Percentiles rank a stretch among this genome's conserved stretches.
phyloP scores from a whole-genome alignment of 1,140 invertebrate genomes.

The Oppia nitens region DNA sequence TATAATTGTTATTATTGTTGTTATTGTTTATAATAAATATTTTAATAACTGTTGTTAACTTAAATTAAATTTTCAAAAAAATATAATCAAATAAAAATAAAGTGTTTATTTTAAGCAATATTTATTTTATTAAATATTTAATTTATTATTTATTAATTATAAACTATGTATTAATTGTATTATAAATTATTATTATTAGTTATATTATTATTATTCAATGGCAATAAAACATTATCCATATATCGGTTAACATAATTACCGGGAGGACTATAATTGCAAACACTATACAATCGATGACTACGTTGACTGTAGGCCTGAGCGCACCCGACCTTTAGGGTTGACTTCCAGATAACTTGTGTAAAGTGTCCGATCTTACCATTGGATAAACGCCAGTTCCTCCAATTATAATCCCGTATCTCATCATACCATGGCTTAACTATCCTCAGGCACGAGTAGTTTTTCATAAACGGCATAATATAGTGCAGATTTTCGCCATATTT shows the following conservation, averaged over 20 bases:
- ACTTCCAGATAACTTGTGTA: slow-evolving; percentile 15
- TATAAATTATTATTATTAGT: too few species aligned
- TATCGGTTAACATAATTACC: neutral
- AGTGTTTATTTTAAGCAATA: too few species aligned
- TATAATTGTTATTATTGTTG: too few species aligned
- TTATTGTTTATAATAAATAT: too few species aligned
- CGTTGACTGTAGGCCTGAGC: neutral
- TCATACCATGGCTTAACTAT: neutral
- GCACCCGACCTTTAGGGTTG: slow-evolving; percentile 8
- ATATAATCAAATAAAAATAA: too few species aligned
- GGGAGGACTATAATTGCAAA: neutral
- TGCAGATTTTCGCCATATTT: neutral
- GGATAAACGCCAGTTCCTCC: neutral
- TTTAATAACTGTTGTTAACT: too few species aligned
- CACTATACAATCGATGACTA: neutral
- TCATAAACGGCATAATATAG: neutral
- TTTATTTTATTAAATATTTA: too few species aligned
- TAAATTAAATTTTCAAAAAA: too few species aligned
- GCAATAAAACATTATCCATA: neutral
- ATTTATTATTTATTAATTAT: too few species aligned
- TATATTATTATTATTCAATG: slow-evolving; percentile 26
- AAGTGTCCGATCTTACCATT: slow-evolving; percentile 6
- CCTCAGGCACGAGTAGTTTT: neutral
- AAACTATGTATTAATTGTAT: too few species aligned
- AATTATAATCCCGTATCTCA: neutral